These are phyloP conservation scores for Pentalonia nigronervosa DNA, from an alignment of 1,140 invertebrate genomes.

Conservation along the genomic window DNA sequence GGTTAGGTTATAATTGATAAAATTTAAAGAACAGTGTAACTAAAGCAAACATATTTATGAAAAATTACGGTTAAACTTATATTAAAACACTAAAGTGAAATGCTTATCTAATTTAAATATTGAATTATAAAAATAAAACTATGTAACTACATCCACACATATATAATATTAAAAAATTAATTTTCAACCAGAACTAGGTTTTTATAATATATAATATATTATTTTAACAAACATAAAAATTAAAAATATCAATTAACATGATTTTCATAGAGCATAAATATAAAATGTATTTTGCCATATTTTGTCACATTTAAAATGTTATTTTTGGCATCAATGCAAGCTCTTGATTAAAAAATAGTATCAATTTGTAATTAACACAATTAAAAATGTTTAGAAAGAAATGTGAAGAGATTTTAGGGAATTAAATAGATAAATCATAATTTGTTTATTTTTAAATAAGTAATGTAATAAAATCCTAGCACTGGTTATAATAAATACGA, in stretches of 20 bases:
- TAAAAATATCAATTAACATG: background rate
- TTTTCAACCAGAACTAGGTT: conserved; percentile 14
- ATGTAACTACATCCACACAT: background rate
- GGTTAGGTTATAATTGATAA: background rate
- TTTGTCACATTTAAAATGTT: background rate
- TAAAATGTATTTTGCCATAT: background rate
- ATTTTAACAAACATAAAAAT: background rate
- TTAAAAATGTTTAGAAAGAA: background rate
- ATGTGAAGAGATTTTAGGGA: background rate
- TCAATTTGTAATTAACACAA: background rate
- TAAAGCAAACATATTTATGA: background rate
- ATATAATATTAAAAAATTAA: background rate
- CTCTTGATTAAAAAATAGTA: background rate
- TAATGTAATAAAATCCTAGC: background rate
- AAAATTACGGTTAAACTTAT: background rate
- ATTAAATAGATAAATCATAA: background rate
- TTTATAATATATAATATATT: background rate
- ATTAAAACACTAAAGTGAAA: background rate
- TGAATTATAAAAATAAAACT: background rate
- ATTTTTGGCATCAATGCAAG: background rate
- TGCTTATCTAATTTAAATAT: background rate
- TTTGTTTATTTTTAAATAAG: background rate
- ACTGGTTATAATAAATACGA: background rate
- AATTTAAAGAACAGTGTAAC: background rate
- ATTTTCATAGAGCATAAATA: background rate